Conservation (phyloP, 1,140 invertebrate genomes). For the Meloidogyne exigua region DNA sequence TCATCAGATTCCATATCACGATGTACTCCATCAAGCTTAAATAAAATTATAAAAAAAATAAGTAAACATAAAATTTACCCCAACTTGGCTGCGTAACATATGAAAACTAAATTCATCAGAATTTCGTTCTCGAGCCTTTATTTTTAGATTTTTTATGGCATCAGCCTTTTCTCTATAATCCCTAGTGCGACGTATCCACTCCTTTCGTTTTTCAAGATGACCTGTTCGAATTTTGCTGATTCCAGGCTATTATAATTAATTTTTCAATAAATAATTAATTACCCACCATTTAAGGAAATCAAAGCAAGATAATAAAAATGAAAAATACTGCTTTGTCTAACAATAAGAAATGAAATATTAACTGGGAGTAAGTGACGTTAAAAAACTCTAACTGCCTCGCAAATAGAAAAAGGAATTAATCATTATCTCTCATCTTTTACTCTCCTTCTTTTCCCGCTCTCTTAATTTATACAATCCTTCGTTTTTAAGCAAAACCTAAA, state of each 20-base stretch:
- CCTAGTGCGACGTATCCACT: constrained; percentile 80
- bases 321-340: too few species aligned
- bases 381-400: too few species aligned
- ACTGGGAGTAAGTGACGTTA: too few species aligned
- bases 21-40: constrained; percentile 70
- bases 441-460: neutral
- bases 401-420: neutral
- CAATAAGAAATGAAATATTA: too few species aligned
- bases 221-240: constrained; percentile 25
- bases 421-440: neutral
- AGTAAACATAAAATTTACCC: constrained; percentile 64
- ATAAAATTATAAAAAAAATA: constrained; percentile 21
- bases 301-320: too few species aligned
- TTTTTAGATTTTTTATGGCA: constrained; percentile 78
- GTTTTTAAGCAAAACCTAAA: too few species aligned
- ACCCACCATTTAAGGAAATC: neutral
- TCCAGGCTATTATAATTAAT: constrained; percentile 31
- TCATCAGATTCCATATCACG: constrained; percentile 70
- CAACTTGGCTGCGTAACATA: constrained; percentile 86
- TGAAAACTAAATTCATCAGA: constrained; percentile 98
- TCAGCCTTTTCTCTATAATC: constrained; percentile 73
- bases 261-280: neutral
- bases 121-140: constrained; percentile 84
- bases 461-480: neutral
- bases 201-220: constrained; percentile 87